phyloP scores from a whole-genome alignment of 1,140 invertebrate genomes.

The Acromyrmex echinatior region DNA sequence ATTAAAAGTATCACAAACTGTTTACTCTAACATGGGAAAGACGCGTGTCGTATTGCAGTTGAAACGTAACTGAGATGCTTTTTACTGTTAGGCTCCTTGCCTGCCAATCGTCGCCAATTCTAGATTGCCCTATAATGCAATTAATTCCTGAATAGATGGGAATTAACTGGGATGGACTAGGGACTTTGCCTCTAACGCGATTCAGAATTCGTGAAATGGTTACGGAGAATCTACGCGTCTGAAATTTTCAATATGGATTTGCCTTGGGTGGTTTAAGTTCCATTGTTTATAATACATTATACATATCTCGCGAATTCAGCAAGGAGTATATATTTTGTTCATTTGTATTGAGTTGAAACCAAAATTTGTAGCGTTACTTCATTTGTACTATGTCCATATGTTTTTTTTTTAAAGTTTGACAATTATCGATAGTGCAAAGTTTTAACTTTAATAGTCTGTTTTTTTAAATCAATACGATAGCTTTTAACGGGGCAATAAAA shows the following conservation, averaged over 20 bases:
- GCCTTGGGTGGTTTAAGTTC: background rate
- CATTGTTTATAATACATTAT: background rate
- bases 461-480: no score
- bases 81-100: conserved; percentile 19
- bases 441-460: no score
- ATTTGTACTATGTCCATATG: no score
- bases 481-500: no score
- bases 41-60: background rate
- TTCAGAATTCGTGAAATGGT: conserved; percentile 39
- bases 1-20: background rate
- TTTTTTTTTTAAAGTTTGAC: no score
- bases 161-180: conserved; percentile 27
- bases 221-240: background rate
- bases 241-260: conserved; percentile 12
- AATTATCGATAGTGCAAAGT: no score
- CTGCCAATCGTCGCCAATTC: conserved; percentile 68
- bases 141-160: conserved; percentile 61
- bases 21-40: background rate
- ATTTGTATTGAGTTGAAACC: background rate
- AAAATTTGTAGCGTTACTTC: no score
- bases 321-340: background rate
- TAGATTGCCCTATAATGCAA: conserved; percentile 61
- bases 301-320: background rate
- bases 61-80: conserved; percentile 51
- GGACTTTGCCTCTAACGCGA: conserved; percentile 35